Base-by-base conservation (phyloP, 2,797 vertebrate species). In the Eremophila alpestris region DNA sequence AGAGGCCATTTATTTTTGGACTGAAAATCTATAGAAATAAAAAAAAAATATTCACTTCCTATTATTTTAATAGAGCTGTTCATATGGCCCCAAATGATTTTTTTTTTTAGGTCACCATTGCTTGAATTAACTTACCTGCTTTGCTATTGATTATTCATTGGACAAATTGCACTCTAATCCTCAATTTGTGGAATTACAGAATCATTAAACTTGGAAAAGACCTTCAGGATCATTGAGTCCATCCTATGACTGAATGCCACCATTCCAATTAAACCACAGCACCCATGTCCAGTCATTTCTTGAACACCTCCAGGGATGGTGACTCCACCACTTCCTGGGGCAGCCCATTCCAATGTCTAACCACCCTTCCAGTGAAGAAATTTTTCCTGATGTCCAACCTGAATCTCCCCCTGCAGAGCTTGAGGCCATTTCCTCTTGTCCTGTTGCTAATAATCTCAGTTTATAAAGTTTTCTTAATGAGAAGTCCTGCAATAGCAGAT, bases 321-420 rank as follows among this genome's bases (percentile, higher is more conserved):
- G 52, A 59, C 29, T 54, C 26, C 11, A 78, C 19, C 22, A 32
- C 13, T 36, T 71, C 46, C 52, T 27, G 19, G 9, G 34, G 16
- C 18, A 59, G 46, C 18, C 30, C 54, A 54, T 71, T 90, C 30
- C 30, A 40, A 24, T 4, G 8, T 48, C 52, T 54, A 70, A 78
- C 13, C 26, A 78, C 16, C 1, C 30, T 2, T 32, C 18, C 46
- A 36, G 21, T 27, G 11, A 78, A 64, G 34, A 77, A 46, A 52
- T 12, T 46, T 51, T 13, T 52, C 58, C 30, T 59, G 16, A 58
- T 65, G 22, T 23, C 40, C 34, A 65, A 32, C 54, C 21, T 64
- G 21, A 64, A 56, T 5, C 3, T 23, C 6, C 12, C 10, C 45
- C 1, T 0, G 3, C 21, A 71, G 26, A 52, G 30, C 4, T 23